These are phyloP conservation scores for Chrysomallon squamiferum DNA, from an alignment of 1,140 invertebrate species.

Conservation along the genomic window DNA sequence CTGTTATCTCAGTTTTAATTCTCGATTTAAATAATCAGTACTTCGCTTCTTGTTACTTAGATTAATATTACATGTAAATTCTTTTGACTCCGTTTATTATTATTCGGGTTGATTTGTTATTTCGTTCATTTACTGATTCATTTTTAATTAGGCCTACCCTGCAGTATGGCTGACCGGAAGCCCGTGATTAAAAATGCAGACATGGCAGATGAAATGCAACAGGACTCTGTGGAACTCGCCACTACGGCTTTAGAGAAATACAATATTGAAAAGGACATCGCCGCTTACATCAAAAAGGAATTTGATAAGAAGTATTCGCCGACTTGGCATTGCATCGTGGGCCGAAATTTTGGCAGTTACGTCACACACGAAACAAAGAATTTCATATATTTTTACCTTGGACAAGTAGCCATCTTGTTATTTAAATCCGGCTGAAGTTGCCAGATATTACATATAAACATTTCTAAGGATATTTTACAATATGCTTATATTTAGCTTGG, in stretches of 20 bases:
- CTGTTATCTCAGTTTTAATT: too few species aligned
- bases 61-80: too few species aligned
- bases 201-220: constrained; percentile 99
- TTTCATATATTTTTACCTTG: constrained; percentile 97
- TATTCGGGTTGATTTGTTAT: too few species aligned
- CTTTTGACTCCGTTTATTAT: too few species aligned
- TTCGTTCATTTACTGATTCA: too few species aligned
- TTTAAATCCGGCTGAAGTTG: constrained; percentile 91
- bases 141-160: too few species aligned
- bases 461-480: too few species aligned
- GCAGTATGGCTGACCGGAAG: constrained; percentile 90
- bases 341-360: constrained; percentile 91
- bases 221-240: constrained; percentile 98
- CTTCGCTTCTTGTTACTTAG: too few species aligned
- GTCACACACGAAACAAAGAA: constrained; percentile 96
- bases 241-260: constrained; percentile 98
- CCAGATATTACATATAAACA: too few species aligned
- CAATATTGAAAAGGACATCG: constrained; percentile 99
- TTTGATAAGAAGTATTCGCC: constrained; percentile 83
- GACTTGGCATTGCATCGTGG: constrained; percentile 79
- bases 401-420: constrained; percentile 95
- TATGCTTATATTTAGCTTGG: too few species aligned
- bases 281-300: constrained; percentile 96
- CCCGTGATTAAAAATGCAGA: constrained; percentile 99
- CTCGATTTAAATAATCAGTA: too few species aligned